These are phyloP conservation scores for Xylota segnis DNA, from an alignment of 2,888 invertebrate species.

Conservation along the genomic window DNA sequence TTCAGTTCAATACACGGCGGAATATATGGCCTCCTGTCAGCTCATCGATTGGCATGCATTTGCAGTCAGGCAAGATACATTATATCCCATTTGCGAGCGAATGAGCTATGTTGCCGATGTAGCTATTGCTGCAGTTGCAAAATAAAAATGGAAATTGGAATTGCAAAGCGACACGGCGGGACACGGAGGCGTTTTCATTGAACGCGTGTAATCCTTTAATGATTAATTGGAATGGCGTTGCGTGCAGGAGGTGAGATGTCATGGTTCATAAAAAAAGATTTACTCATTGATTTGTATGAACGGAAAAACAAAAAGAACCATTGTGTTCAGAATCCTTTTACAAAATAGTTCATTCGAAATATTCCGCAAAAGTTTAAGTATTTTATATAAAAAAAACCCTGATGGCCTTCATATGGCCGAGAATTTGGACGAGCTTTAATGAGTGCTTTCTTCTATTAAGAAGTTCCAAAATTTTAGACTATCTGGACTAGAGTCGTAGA, in stretches of 20 bases:
- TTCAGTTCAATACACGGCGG: conserved; percentile 63
- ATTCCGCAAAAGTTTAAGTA: too few species aligned
- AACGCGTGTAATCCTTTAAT: conserved; percentile 9
- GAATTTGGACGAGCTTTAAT: too few species aligned
- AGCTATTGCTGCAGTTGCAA: conserved; percentile 31
- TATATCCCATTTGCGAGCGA: conserved; percentile 36
- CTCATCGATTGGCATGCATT: conserved; percentile 65
- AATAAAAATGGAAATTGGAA: conserved; percentile 20
- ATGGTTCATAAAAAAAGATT: not conserved
- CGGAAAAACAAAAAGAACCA: too few species aligned
- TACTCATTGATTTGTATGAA: too few species aligned
- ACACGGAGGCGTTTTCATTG: not conserved
- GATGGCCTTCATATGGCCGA: too few species aligned
- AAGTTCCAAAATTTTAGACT: too few species aligned
- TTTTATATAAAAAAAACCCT: too few species aligned
- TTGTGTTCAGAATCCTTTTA: too few species aligned
- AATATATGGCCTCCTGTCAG: conserved; percentile 68
- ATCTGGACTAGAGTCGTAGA: too few species aligned
- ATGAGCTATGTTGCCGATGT: conserved; percentile 40
- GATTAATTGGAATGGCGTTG: conserved; percentile 31
- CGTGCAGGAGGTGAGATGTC: not conserved
- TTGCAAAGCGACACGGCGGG: not conserved
- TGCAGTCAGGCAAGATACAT: conserved; percentile 22
- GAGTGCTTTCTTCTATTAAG: too few species aligned
- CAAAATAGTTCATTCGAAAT: too few species aligned